Percentiles rank a stretch among this genome's conserved stretches.
phyloP scores from a whole-genome alignment of 92 coral and sea anemone species.

The Anthopleura xanthogrammica region DNA sequence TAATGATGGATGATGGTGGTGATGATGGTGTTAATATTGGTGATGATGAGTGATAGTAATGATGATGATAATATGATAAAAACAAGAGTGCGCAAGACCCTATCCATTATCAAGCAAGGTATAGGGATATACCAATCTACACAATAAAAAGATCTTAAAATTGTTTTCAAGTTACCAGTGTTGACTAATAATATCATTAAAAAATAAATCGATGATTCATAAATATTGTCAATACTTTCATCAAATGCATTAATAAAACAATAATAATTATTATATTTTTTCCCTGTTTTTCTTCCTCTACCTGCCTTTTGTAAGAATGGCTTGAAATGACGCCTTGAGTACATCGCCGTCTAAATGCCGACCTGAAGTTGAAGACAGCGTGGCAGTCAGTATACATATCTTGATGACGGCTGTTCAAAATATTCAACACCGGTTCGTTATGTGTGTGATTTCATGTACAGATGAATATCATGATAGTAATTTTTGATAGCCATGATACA shows the following conservation, averaged over 20 bases:
- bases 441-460: not conserved
- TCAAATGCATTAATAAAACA: not conserved
- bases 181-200: too few relatives aligned
- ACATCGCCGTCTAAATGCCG: conserved; percentile 38
- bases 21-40: too few relatives aligned
- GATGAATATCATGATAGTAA: not conserved
- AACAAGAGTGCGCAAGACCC: not conserved
- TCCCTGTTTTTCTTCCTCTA: not conserved
- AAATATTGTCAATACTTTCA: not conserved
- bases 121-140: too few relatives aligned
- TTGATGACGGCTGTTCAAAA: not conserved
- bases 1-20: too few relatives aligned
- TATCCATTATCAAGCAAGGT: too few relatives aligned
- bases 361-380: conserved; percentile 11
- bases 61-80: too few relatives aligned
- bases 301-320: conserved; percentile 14
- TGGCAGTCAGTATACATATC: not conserved
- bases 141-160: too few relatives aligned
- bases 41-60: not conserved
- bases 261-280: not conserved
- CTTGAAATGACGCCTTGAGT: conserved; percentile 32
- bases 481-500: not conserved
- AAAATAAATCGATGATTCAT: too few relatives aligned
- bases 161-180: too few relatives aligned
- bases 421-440: not conserved